Conservation (phyloP, 2,797 vertebrate genomes). For the Tokudaia muenninki region DNA sequence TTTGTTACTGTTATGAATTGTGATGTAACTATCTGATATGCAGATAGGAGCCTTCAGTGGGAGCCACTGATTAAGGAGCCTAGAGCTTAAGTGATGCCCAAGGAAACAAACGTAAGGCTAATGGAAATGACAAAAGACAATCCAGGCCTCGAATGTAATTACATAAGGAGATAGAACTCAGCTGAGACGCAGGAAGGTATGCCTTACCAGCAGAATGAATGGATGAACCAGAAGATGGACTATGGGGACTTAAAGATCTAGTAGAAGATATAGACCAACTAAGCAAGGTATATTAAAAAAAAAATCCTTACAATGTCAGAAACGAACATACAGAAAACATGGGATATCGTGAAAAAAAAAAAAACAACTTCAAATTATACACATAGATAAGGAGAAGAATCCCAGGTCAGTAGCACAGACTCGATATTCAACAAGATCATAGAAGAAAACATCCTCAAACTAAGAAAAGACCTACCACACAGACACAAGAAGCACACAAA, state of each 20-base stretch:
- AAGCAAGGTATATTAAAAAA: too few relatives aligned
- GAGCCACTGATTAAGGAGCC: neutral
- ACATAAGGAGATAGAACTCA: neutral
- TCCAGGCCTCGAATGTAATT: neutral
- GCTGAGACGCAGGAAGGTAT: neutral
- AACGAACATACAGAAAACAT: neutral
- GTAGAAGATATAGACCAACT: neutral
- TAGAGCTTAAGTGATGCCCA: neutral
- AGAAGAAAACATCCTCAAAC: neutral
- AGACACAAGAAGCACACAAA: neutral
- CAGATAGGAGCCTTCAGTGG: neutral
- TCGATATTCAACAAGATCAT: neutral
- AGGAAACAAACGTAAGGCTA: neutral
- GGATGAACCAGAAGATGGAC: neutral
- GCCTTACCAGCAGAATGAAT: neutral
- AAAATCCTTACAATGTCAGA: neutral
- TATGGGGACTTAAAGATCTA: neutral
- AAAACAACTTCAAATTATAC: neutral
- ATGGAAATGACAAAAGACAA: neutral
- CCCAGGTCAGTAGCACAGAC: neutral
- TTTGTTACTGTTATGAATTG: neutral
- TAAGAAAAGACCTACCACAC: neutral
- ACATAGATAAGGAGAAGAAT: neutral
- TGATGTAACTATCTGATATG: neutral
- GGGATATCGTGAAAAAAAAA: neutral